These are phyloP conservation scores for Callionymus lyra DNA, from an alignment of 2,113 vertebrate genomes.

Conservation along the genomic window DNA sequence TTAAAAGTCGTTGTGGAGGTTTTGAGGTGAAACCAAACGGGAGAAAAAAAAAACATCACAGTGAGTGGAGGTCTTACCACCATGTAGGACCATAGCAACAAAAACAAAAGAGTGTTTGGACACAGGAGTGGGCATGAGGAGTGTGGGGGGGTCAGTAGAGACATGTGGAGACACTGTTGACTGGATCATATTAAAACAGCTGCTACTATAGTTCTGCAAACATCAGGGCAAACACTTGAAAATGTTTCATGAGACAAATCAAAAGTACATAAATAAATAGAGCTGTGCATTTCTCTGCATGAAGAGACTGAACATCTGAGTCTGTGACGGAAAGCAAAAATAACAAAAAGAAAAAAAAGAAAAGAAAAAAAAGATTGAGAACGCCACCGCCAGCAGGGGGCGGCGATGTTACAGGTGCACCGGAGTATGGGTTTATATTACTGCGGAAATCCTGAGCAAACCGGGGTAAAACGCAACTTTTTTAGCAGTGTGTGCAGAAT, in stretches of 20 bases:
- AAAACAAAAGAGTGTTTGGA: not conserved
- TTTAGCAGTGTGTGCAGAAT: too few species aligned
- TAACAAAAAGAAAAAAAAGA: slow-evolving; percentile 3
- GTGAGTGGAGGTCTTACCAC: not conserved
- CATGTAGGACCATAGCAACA: slow-evolving; percentile 18
- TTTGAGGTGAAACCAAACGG: not conserved
- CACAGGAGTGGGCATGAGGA: slow-evolving; percentile 1
- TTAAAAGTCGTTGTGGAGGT: not conserved
- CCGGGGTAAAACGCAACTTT: too few species aligned
- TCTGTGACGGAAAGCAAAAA: slow-evolving; percentile 2
- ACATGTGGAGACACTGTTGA: slow-evolving; percentile 18
- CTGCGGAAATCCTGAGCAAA: too few species aligned
- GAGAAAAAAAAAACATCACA: too few species aligned
- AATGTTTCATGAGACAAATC: slow-evolving; percentile 40
- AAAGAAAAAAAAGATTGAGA: not conserved
- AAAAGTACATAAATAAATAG: slow-evolving; percentile 61
- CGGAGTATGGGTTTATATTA: slow-evolving; percentile 11
- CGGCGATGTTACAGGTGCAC: slow-evolving; percentile 28
- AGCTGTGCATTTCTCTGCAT: slow-evolving; percentile 55
- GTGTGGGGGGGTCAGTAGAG: slow-evolving; percentile 3
- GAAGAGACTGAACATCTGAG: slow-evolving; percentile 27
- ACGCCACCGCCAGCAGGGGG: slow-evolving; percentile 38
- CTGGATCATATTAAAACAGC: slow-evolving; percentile 50
- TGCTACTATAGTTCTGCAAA: slow-evolving; percentile 53
- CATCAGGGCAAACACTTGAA: too few species aligned